These are phyloP conservation scores for Helicoverpa zea DNA, from an alignment of 1,140 invertebrate species.

Conservation along the genomic window DNA sequence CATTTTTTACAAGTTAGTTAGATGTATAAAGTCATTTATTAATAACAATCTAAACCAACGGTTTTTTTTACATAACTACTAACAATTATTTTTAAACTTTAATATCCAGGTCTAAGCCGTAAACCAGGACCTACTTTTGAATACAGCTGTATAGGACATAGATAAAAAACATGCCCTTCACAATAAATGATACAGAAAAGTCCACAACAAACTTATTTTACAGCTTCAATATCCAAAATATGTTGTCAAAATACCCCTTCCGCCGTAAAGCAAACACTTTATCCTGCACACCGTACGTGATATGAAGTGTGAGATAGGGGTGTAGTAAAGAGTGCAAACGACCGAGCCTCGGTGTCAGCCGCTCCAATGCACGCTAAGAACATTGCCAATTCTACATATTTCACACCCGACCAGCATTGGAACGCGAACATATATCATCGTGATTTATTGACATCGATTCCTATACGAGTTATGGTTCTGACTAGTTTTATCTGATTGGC, in stretches of 20 bases:
- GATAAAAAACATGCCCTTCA: too few relatives aligned
- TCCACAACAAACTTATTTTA: background rate
- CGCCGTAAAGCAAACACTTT: constrained; percentile 7
- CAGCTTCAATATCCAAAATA: background rate
- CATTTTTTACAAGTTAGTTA: too few relatives aligned
- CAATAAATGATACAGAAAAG: too few relatives aligned
- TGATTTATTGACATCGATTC: constrained; percentile 52
- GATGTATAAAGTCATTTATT: too few relatives aligned
- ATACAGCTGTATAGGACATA: too few relatives aligned
- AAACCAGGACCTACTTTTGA: too few relatives aligned
- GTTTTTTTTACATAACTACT: too few relatives aligned
- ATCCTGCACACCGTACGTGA: constrained; percentile 69
- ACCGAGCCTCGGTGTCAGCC: constrained; percentile 79
- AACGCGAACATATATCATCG: constrained; percentile 58
- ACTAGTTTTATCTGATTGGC: constrained; percentile 27
- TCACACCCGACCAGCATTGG: constrained; percentile 56
- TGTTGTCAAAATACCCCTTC: constrained; percentile 13
- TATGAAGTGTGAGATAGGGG: constrained; percentile 80
- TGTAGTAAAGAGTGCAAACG: constrained; percentile 85
- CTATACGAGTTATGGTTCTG: constrained; percentile 27
- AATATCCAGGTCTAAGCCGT: too few relatives aligned
- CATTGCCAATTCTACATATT: constrained; percentile 77
- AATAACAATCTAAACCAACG: too few relatives aligned
- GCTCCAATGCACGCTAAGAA: constrained; percentile 71
- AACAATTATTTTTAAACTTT: too few relatives aligned